Base-by-base conservation (phyloP, 2,888 invertebrate genomes). In the Drosophila paranaensis region DNA sequence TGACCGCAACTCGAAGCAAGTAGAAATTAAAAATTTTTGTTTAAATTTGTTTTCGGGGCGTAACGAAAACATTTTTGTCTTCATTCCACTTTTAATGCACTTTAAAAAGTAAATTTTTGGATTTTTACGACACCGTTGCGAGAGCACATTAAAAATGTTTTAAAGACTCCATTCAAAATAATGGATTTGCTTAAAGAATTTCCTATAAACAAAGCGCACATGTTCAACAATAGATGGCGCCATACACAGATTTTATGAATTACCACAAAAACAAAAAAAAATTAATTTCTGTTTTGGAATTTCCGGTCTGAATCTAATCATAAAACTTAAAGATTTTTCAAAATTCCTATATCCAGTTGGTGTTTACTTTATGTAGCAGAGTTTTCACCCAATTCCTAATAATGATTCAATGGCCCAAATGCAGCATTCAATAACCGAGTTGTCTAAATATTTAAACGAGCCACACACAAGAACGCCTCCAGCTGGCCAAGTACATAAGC, bases 361-460 rank as follows among this genome's bases (percentile, higher is more conserved):
- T 81, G 71, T 84, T 81, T 84, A 84, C 60, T 55, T 72, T 72
- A 65, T 69, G 54, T 56, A 30, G 13, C 51, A 58, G 58, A 68
- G 50, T 42, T 62, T 55, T n/a, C 40, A 63, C 14, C 58, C n/a
- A 27, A 43, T 20, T 35, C 39, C 57, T 46, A 71, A 43, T 60
- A 83, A 74, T 74, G 66, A 68, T 66, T 68, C 67, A 66, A 58
- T 64, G 61, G 50, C 35, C 60, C 14, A 62, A 70, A 57, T 50
- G 58, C 67, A 62, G 60, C 46, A 69, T 80, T 67, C 71, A 83
- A 70, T 66, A 63, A 58, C 75, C 75, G 72, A 68, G 67, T 71
- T 79, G 20, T 87, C 70, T 76, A 82, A 87, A 82, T 81, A 87
- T 88, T 81, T 87, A 84, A 87, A 73, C 72, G 70, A 71, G 54